Evolutionary conservation across 23 tunicate species (phyloP).

Genomic region (Halocynthia roretzi): DNA sequence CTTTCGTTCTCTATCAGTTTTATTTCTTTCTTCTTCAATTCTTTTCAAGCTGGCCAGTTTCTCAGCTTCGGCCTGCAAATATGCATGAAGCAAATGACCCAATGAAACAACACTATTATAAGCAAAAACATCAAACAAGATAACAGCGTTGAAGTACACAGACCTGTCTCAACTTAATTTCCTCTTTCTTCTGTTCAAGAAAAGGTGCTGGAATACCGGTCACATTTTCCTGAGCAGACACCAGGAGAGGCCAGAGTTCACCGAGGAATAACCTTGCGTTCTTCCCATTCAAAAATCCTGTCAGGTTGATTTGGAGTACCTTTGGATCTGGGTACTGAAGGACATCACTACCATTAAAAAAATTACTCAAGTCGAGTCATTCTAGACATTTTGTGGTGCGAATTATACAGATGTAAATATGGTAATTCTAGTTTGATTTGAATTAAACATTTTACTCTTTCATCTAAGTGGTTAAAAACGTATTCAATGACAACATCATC

Average conservation of each 20-base stretch:
- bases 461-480: conserved; percentile 62
- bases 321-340: conserved; percentile 85
- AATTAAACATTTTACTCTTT: conserved; percentile 24
- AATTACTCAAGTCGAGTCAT: not conserved
- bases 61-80: conserved; percentile 51
- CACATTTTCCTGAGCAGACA: conserved; percentile 72
- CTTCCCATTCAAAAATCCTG: conserved; percentile 93
- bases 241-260: conserved; percentile 79
- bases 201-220: conserved; percentile 79
- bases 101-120: not conserved
- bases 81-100: not conserved
- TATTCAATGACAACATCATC: conserved; percentile 94
- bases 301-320: conserved; percentile 78
- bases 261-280: conserved; percentile 81
- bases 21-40: conserved; percentile 29
- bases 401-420: not conserved
- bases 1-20: conserved; percentile 24
- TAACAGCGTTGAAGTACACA: not conserved
- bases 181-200: conserved; percentile 77
- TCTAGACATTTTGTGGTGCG: not conserved
- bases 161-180: conserved; percentile 49
- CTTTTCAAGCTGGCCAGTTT: conserved; percentile 51
- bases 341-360: not conserved
- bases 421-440: not conserved
- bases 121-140: not conserved